Evolutionary conservation across 2,797 vertebrate genomes (phyloP), one percentile per base, ranked within the genome.

Genomic region (Melanotaenia nigrans): DNA sequence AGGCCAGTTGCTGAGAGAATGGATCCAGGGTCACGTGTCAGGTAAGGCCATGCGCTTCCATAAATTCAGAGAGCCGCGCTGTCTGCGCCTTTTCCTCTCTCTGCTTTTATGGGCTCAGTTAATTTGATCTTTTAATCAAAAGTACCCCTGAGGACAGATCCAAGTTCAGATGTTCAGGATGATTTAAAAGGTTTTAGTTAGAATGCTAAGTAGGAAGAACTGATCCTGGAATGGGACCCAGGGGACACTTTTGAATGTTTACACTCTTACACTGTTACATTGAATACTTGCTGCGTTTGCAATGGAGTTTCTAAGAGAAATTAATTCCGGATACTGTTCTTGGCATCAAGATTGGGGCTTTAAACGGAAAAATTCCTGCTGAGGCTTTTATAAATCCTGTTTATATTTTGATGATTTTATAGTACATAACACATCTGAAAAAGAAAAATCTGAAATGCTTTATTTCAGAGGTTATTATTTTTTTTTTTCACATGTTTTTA

Each of bases 41-140:
- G 11, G 45, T 76, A 61, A 85, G 87, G 66, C 84, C 89, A 89
- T 81, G 77, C 78, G 25, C 83, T 71, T 78, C 83, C 89, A 90
- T 92, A 92, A 92, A 92, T 89, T 64, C 84, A 92, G 81, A 89
- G 87, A 92, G 87, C 36, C 53, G 49, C 68, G 47, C 61, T 33
- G 56, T 63, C 3, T 1, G 62, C 40, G 14, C 68, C 71, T 77
- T 60, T 65, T 60, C 71, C 68, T 47, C 74, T 87, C 84, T 77
- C 86, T 87, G 82, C 78, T 90, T 92, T 93, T 92, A 92, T 92
- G 89, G 88, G 83, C 82, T 85, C 78, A 11, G 87, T 92, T 92
- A 92, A 93, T 93, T 85, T 90, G 82, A 91, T 91, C 83, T 90
- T 88, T 90, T 89, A 87, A 92, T 91, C 88, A 88, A 88, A 86